Conservation (phyloP, 2,888 invertebrate genomes). For the Lasioglossum malachurum region DNA sequence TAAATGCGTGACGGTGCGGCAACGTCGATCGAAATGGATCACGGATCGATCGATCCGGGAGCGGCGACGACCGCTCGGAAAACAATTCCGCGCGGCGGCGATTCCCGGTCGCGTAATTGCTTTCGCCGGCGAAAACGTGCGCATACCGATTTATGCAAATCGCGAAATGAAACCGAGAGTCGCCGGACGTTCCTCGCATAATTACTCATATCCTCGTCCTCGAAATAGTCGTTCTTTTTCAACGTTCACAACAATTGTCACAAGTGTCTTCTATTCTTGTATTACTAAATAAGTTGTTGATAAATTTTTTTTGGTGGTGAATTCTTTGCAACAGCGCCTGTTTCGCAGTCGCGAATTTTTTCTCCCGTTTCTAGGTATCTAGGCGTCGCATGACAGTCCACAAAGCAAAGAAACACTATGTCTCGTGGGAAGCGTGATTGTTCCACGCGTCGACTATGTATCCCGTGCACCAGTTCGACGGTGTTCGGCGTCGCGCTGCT, state of each 20-base stretch:
- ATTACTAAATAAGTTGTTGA: too few relatives aligned
- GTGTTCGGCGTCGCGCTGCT: neutral
- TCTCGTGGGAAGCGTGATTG: constrained; percentile 25
- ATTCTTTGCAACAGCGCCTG: too few relatives aligned
- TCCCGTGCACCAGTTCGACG: neutral
- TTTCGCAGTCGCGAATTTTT: neutral
- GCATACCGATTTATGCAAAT: constrained; percentile 54
- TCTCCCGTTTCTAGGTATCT: neutral
- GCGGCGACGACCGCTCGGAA: neutral
- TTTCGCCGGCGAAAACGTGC: constrained; percentile 10
- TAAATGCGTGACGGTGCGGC: neutral
- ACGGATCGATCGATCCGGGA: neutral
- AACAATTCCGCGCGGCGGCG: constrained; percentile 1
- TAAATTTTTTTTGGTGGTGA: too few relatives aligned
- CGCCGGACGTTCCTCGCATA: constrained; percentile 13
- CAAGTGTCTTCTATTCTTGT: too few relatives aligned
- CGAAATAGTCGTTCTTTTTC: neutral
- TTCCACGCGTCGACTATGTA: neutral
- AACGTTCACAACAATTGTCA: too few relatives aligned
- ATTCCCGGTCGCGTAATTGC: constrained; percentile 11
- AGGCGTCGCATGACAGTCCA: neutral
- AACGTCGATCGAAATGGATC: neutral
- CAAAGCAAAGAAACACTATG: neutral
- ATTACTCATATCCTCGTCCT: neutral
- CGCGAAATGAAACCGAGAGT: constrained; percentile 61